Evolutionary conservation across 1,140 invertebrate species (phyloP).

Genomic region (Drosophila elegans): DNA sequence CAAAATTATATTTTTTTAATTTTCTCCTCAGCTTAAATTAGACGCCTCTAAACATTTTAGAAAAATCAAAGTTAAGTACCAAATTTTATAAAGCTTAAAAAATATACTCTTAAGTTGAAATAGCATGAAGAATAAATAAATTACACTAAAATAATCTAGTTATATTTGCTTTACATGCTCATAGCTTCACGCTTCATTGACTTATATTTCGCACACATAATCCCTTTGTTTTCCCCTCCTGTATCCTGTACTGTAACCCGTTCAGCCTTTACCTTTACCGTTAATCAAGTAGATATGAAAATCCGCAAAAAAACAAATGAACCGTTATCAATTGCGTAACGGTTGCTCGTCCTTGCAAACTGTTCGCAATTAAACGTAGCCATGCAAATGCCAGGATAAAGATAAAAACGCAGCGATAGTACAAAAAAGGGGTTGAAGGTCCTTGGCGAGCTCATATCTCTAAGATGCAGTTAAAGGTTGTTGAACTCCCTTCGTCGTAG

Average conservation of each 20-base stretch:
- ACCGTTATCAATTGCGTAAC: constrained; percentile 79
- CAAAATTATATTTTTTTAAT: too few species aligned
- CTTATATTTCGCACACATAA: constrained; percentile 21
- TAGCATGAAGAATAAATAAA: too few species aligned
- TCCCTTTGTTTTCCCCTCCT: neutral
- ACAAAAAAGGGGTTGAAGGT: constrained; percentile 39
- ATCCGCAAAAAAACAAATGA: constrained; percentile 69
- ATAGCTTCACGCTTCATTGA: constrained; percentile 57
- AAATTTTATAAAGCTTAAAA: too few species aligned
- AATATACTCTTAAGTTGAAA: neutral
- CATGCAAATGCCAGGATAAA: constrained; percentile 68
- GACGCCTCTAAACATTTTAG: too few species aligned
- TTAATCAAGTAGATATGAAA: constrained; percentile 73
- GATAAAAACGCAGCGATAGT: constrained; percentile 67
- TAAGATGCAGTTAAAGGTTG: constrained; percentile 54
- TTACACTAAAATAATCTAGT: too few species aligned
- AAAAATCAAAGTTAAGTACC: too few species aligned
- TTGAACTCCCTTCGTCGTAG: constrained; percentile 39
- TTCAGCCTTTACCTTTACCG: constrained; percentile 49
- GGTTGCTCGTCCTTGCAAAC: constrained; percentile 54
- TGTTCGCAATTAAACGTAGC: constrained; percentile 65
- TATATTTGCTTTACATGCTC: neutral
- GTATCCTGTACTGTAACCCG: constrained; percentile 1
- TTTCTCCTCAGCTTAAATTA: too few species aligned
- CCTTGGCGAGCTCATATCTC: constrained; percentile 28